These are phyloP conservation scores for Fundulus diaphanus DNA, from an alignment of 2,797 vertebrate genomes.

Conservation along the genomic window DNA sequence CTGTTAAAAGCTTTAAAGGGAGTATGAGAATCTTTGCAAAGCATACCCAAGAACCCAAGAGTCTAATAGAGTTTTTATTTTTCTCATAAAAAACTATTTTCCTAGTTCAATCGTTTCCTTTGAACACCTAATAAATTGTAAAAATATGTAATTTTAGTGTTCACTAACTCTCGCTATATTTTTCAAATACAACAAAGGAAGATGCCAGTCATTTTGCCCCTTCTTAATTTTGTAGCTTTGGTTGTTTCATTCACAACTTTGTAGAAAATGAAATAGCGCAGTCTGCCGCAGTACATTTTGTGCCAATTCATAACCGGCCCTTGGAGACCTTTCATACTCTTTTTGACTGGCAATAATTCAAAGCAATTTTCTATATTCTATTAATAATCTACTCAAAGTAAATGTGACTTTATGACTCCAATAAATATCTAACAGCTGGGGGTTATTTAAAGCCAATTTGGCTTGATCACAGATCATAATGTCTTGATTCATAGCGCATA, in stretches of 20 bases:
- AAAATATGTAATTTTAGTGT: background rate
- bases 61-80: background rate
- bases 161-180: background rate
- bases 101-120: too few species aligned
- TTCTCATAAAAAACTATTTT: slow-evolving; percentile 24
- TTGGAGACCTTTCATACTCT: background rate
- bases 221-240: background rate
- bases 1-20: slow-evolving; percentile 6
- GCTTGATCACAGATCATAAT: background rate
- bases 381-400: background rate
- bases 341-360: background rate
- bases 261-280: background rate
- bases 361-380: too few species aligned
- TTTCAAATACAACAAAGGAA: background rate
- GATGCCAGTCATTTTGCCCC: background rate
- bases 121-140: slow-evolving; percentile 41
- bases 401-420: background rate
- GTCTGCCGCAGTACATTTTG: background rate
- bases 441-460: background rate
- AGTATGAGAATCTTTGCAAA: slow-evolving; percentile 22
- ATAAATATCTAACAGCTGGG: background rate
- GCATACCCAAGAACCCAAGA: background rate
- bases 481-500: background rate
- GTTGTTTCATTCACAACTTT: background rate
- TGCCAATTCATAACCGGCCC: background rate